Conservation (phyloP, 2,888 invertebrate genomes). For the Sipha maydis region DNA sequence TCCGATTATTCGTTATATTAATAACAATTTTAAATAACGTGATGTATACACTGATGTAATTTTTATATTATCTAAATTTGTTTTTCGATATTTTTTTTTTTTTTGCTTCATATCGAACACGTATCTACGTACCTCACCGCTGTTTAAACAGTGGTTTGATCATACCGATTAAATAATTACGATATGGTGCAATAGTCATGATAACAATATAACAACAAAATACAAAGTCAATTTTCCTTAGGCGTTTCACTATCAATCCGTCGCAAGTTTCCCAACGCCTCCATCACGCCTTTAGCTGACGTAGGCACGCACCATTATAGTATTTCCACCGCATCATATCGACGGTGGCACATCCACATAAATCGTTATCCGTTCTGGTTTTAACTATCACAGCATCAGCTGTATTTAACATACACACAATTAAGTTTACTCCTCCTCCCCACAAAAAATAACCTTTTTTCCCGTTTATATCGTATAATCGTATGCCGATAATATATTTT, state of each 20-base stretch:
- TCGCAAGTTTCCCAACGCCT: slow-evolving; percentile 18
- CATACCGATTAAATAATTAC: slow-evolving; percentile 29
- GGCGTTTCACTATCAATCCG: slow-evolving; percentile 9
- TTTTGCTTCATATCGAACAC: too few relatives aligned
- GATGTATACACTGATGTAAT: neutral
- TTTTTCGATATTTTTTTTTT: too few relatives aligned
- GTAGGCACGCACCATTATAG: neutral
- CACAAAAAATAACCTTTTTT: neutral
- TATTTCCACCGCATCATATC: neutral
- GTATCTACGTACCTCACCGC: neutral
- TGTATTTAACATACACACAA: neutral
- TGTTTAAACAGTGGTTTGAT: neutral
- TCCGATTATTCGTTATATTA: too few relatives aligned
- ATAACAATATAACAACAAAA: neutral
- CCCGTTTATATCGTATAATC: neutral
- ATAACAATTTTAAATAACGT: neutral
- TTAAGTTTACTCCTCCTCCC: neutral
- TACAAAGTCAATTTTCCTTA: neutral
- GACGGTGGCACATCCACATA: neutral
- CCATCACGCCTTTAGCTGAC: neutral
- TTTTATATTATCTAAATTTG: neutral
- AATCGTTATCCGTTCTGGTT: neutral
- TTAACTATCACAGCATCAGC: neutral
- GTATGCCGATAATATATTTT: neutral
- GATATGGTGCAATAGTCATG: neutral